These are phyloP conservation scores for Monomorium pharaonis DNA, from an alignment of 1,140 invertebrate genomes.

Conservation along the genomic window DNA sequence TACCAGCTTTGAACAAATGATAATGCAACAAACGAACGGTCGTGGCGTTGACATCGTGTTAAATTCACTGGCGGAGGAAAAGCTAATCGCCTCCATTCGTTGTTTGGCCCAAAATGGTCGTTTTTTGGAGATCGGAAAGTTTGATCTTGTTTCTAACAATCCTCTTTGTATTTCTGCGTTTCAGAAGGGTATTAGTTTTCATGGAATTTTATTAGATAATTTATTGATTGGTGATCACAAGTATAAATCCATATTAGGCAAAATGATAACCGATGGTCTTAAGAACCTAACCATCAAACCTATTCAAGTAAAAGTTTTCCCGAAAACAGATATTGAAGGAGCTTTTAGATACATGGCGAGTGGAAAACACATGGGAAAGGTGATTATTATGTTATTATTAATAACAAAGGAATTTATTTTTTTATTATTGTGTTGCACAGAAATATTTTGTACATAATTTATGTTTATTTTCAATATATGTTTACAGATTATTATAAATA, in stretches of 20 bases:
- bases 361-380: too few relatives aligned
- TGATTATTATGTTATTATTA: not conserved
- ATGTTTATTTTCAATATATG: not conserved
- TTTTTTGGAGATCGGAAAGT: conserved; percentile 93
- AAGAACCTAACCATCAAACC: not conserved
- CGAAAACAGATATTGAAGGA: too few relatives aligned
- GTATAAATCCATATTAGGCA: conserved; percentile 85
- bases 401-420: too few relatives aligned
- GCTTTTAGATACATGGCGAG: too few relatives aligned
- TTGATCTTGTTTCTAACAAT: conserved; percentile 89
- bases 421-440: too few relatives aligned
- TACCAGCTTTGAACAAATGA: too few relatives aligned
- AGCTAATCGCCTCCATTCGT: too few relatives aligned
- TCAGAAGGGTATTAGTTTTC: conserved; percentile 92
- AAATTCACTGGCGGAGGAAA: conserved; percentile 92
- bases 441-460: too few relatives aligned
- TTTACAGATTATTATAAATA: conserved; percentile 87
- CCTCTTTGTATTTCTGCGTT: conserved; percentile 90
- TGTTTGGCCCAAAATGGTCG: conserved; percentile 89
- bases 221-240: not conserved
- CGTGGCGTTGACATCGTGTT: conserved; percentile 91
- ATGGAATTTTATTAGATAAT: conserved; percentile 87
- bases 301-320: too few relatives aligned
- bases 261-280: not conserved
- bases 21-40: conserved; percentile 87